Conservation (phyloP, 2,888 invertebrate species). For the Chironomus riparius region DNA sequence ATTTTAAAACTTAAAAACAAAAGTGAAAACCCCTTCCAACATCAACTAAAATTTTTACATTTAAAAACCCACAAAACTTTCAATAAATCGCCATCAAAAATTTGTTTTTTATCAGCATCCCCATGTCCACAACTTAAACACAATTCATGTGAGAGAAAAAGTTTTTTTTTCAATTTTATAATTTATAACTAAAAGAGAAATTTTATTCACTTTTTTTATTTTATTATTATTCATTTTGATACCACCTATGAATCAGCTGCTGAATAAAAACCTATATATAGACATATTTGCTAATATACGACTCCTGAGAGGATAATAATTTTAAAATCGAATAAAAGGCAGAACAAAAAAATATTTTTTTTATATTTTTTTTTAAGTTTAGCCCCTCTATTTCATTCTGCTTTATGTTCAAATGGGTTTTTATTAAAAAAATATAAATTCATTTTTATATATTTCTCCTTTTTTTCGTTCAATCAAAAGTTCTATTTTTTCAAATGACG, state of each 20-base stretch:
- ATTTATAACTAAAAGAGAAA: neutral
- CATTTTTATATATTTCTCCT: neutral
- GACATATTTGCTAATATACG: conserved; percentile 2
- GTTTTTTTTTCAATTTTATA: too few species aligned
- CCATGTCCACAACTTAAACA: too few species aligned
- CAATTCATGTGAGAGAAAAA: too few species aligned
- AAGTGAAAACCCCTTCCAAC: too few species aligned
- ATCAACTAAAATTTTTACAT: too few species aligned
- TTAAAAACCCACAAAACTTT: too few species aligned
- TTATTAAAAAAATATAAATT: neutral
- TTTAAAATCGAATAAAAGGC: neutral
- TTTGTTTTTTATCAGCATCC: too few species aligned
- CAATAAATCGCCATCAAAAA: too few species aligned
- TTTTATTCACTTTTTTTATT: neutral
- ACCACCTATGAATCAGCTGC: neutral
- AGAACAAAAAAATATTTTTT: neutral
- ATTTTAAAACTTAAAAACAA: too few species aligned
- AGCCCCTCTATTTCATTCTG: neutral
- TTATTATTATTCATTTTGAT: neutral
- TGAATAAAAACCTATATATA: neutral
- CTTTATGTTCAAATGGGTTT: too few species aligned
- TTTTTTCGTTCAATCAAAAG: neutral
- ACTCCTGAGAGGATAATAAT: conserved; percentile 1
- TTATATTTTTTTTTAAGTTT: neutral
- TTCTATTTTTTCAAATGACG: neutral